Evolutionary conservation across 2,113 vertebrate genomes (phyloP), one percentile per base, ranked within the genome.

Genomic region (Zosterops hypoxanthus): DNA sequence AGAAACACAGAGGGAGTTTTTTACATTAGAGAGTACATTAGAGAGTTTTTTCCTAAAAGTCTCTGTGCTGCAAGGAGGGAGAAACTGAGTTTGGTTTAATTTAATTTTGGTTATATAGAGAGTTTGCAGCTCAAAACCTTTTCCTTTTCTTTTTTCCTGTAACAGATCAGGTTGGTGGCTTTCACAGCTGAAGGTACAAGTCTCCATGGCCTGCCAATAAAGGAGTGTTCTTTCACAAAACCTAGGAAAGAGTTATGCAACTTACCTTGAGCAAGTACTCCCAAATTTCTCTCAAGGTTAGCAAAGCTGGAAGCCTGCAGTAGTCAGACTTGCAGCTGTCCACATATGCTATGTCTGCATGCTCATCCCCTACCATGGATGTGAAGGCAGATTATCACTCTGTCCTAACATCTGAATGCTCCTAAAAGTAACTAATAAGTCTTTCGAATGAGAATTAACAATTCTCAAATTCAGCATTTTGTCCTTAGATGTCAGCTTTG

Each of bases 191-290:
- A 75, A 71, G 3, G 2, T 41, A 14, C 26, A 79, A 68, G 24
- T 68, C 21, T 57, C 34, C 6, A 6, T 2, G 4, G 60, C 13
- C 50, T 90, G 36, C 15, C 33, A 72, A 22, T 8, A 20, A 14
- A 85, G 33, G 16, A 87, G 5, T 1, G 4, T 5, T 63, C 49
- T 52, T 82, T 23, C 44, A 82, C 20, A 84, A 79, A 92, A 36
- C 31, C 34, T 75, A 42, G 0, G 0, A 20, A 71, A 57, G 8
- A 26, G 21, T 70, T 59, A 42, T 1, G 6, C 26, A 68, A 28
- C 47, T 63, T 52, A 53, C 39, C 61, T 82, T 47, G 19, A 71
- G 5, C 25, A 77, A 73, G 4, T 39, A 71, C 21, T 82, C 26
- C 34, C 10, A 84, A 84, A 68, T 52, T 39, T 92, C 26, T n/a